A percentile compares a stretch with the other conserved stretches of the same genome.
phyloP scores from a whole-genome alignment of 2,888 invertebrate species.

The Leptinotarsa haldemani region DNA sequence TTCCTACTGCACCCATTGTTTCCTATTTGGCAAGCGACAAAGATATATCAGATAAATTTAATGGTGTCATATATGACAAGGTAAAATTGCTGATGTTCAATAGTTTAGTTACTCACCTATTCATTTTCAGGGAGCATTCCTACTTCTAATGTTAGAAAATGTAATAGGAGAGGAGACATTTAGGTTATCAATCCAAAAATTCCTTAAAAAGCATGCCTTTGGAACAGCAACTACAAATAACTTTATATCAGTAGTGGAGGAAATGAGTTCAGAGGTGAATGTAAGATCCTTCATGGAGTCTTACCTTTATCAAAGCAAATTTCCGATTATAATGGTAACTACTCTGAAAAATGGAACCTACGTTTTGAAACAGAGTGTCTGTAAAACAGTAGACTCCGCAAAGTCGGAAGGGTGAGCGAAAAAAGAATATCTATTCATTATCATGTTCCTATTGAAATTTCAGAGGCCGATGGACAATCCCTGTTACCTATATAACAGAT shows the following conservation, averaged over 20 bases:
- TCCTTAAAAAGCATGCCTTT: slow-evolving; percentile 76
- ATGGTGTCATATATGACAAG: slow-evolving; percentile 45
- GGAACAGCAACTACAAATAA: slow-evolving; percentile 82
- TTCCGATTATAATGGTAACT: slow-evolving; percentile 77
- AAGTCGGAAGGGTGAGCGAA: slow-evolving; percentile 60
- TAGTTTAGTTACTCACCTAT: slow-evolving; percentile 7
- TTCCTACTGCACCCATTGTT: slow-evolving; percentile 36
- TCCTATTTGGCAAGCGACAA: slow-evolving; percentile 32
- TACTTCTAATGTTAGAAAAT: slow-evolving; percentile 86
- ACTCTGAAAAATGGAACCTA: slow-evolving; percentile 64
- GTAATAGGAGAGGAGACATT: slow-evolving; percentile 80
- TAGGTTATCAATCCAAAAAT: slow-evolving; percentile 75
- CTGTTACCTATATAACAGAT: slow-evolving; percentile 77
- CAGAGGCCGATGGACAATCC: slow-evolving; percentile 86
- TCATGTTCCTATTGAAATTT: slow-evolving; percentile 45
- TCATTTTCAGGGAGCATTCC: slow-evolving; percentile 75
- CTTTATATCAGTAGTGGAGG: slow-evolving; percentile 74
- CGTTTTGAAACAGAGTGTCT: slow-evolving; percentile 76
- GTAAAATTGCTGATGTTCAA: slow-evolving; percentile 26
- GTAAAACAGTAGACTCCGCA: slow-evolving; percentile 71
- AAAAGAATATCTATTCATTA: slow-evolving; percentile 22
- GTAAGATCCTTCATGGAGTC: slow-evolving; percentile 77
- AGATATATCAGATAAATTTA: slow-evolving; percentile 38
- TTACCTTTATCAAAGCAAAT: slow-evolving; percentile 88
- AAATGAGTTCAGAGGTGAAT: slow-evolving; percentile 67